phyloP scores from a whole-genome alignment of 1,140 invertebrate species.

The Lepidurus packardi region DNA sequence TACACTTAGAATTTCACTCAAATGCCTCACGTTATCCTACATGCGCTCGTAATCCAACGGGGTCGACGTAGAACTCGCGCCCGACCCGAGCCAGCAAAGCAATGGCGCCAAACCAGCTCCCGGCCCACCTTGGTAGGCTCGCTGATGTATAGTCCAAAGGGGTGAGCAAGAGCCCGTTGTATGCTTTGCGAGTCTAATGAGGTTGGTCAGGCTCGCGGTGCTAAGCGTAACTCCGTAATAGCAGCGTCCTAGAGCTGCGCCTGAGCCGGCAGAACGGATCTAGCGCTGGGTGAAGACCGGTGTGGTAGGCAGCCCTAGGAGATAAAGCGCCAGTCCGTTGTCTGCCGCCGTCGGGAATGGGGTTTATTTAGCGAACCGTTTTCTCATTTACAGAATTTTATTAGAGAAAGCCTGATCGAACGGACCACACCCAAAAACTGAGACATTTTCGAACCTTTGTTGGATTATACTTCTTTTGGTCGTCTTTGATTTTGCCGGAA shows the following conservation, averaged over 20 bases:
- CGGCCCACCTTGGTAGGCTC: background rate
- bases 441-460: background rate
- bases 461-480: constrained; percentile 5
- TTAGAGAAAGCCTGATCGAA: background rate
- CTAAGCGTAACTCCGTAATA: background rate
- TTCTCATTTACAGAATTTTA: background rate
- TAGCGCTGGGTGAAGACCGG: background rate
- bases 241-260: background rate
- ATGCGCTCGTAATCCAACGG: constrained; percentile 20
- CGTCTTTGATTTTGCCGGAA: background rate
- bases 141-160: background rate
- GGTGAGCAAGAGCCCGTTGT: background rate
- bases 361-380: background rate
- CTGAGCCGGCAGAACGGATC: background rate
- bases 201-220: background rate
- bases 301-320: background rate
- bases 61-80: constrained; percentile 20
- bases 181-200: background rate
- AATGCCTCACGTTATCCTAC: constrained; percentile 21
- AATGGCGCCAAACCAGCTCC: constrained; percentile 1
- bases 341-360: background rate
- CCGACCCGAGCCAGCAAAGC: constrained; percentile 10
- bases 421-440: background rate
- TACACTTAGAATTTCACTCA: background rate
- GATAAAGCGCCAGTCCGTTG: constrained; percentile 8